These are phyloP conservation scores for Eurois occulta DNA, from an alignment of 2,888 invertebrate species.

Conservation along the genomic window DNA sequence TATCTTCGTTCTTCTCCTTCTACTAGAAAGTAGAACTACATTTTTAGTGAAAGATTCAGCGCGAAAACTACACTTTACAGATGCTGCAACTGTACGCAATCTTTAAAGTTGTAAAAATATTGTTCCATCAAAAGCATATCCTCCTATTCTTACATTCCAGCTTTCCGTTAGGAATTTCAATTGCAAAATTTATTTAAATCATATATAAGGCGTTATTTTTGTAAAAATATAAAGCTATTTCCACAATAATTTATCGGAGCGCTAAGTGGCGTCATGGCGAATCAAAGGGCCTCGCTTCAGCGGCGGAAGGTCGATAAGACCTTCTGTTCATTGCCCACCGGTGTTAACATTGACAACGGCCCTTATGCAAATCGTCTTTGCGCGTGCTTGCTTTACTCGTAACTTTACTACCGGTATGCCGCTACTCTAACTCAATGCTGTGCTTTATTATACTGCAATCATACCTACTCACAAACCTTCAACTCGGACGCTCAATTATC, in stretches of 20 bases:
- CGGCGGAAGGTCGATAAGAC: slow-evolving; percentile 83
- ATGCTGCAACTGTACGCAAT: background rate
- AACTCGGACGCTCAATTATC: slow-evolving; percentile 70
- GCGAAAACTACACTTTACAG: background rate
- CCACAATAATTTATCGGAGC: slow-evolving; percentile 70
- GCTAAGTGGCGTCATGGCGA: slow-evolving; percentile 81
- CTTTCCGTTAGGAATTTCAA: slow-evolving; percentile 54
- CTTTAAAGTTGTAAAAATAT: background rate
- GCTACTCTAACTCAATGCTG: slow-evolving; percentile 61
- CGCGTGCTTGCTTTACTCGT: slow-evolving; percentile 72
- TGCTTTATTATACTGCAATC: slow-evolving; percentile 68
- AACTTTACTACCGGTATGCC: slow-evolving; percentile 67
- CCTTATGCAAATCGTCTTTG: slow-evolving; percentile 87
- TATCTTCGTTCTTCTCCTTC: background rate
- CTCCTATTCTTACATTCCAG: background rate
- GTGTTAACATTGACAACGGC: slow-evolving; percentile 84
- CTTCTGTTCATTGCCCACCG: slow-evolving; percentile 82
- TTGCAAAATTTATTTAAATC: slow-evolving; percentile 70
- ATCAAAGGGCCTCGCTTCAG: slow-evolving; percentile 85
- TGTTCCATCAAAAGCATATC: slow-evolving; percentile 3
- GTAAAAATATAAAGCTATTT: slow-evolving; percentile 66
- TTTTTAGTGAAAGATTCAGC: background rate
- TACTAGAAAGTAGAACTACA: background rate
- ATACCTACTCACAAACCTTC: slow-evolving; percentile 75
- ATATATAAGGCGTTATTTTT: slow-evolving; percentile 37